A percentile compares a stretch with the other conserved stretches of the same genome.
phyloP scores from a whole-genome alignment of 1,140 invertebrate species.

The Drosophila burlai region DNA sequence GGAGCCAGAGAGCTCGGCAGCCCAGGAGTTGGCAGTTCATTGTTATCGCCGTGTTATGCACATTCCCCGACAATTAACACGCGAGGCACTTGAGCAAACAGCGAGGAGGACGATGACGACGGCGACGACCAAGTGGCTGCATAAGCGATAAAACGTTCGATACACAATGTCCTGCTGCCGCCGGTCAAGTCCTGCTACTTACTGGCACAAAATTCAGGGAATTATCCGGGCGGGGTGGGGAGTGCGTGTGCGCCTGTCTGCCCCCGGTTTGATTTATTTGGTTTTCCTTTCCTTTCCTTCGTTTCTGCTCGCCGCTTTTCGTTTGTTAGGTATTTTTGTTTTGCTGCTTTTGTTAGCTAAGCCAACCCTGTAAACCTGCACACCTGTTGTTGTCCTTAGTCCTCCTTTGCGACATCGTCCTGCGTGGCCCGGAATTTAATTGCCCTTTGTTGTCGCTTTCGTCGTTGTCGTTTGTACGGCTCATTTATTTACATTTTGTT shows the following conservation, averaged over 20 bases:
- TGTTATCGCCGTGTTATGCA: slow-evolving; percentile 78
- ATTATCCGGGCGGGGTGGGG: slow-evolving; percentile 27
- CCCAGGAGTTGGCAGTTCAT: slow-evolving; percentile 39
- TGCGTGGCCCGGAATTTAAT: slow-evolving; percentile 74
- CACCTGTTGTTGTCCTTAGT: slow-evolving; percentile 69
- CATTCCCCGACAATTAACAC: slow-evolving; percentile 82
- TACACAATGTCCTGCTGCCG: slow-evolving; percentile 59
- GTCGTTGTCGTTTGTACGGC: slow-evolving; percentile 74
- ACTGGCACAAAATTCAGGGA: slow-evolving; percentile 25
- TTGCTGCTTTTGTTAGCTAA: slow-evolving; percentile 51
- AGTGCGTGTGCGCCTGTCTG: slow-evolving; percentile 61
- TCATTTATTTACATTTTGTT: slow-evolving; percentile 84
- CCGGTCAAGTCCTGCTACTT: slow-evolving; percentile 39
- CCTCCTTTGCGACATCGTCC: slow-evolving; percentile 38
- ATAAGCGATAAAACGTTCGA: slow-evolving; percentile 79
- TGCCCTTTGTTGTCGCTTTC: slow-evolving; percentile 78
- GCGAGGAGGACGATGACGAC: slow-evolving; percentile 45
- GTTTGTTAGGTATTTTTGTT: slow-evolving; percentile 51
- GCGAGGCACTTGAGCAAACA: slow-evolving; percentile 79
- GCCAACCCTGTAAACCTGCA: slow-evolving; percentile 70
- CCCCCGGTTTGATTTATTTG: slow-evolving; percentile 73
- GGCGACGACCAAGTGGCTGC: slow-evolving; percentile 64
- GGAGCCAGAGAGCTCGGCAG: neutral
- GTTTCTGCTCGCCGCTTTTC: neutral
- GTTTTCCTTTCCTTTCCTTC: slow-evolving; percentile 22